These are phyloP conservation scores for Vulpes ferrilata DNA, from an alignment of 2,113 vertebrate species.

Conservation along the genomic window DNA sequence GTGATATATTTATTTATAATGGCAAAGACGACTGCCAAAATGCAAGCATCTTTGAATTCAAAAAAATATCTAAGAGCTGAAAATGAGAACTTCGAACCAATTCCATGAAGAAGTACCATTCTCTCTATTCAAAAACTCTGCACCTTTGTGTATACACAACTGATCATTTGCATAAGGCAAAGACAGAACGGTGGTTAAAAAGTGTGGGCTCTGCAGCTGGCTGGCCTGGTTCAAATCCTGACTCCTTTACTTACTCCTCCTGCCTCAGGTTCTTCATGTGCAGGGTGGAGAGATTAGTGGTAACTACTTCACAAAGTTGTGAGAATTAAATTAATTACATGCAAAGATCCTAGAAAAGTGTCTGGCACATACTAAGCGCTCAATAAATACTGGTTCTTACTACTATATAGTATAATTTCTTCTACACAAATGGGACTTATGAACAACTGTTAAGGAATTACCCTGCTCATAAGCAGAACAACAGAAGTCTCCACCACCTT, in stretches of 20 bases:
- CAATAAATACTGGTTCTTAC: neutral
- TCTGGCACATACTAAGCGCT: neutral
- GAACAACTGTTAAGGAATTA: constrained; percentile 44
- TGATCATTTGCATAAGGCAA: neutral
- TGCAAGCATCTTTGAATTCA: neutral
- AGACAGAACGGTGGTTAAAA: neutral
- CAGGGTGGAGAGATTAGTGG: neutral
- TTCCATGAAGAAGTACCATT: neutral
- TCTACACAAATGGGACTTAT: neutral
- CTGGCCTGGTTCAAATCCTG: constrained; percentile 9
- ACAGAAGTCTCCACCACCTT: neutral
- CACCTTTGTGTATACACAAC: neutral
- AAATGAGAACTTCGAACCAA: constrained; percentile 19
- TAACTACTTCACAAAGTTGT: neutral
- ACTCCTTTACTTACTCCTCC: neutral
- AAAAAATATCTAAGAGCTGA: neutral
- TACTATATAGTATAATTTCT: neutral
- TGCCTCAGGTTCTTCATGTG: neutral
- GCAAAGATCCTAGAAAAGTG: neutral
- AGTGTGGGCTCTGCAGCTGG: neutral
- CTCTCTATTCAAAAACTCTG: neutral
- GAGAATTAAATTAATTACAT: neutral
- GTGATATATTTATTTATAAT: neutral
- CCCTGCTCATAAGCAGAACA: neutral
- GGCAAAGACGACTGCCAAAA: neutral